Evolutionary conservation across 2,797 vertebrate species (phyloP), one percentile per base, ranked within the genome.

Genomic region (Acipenser ruthenus): DNA sequence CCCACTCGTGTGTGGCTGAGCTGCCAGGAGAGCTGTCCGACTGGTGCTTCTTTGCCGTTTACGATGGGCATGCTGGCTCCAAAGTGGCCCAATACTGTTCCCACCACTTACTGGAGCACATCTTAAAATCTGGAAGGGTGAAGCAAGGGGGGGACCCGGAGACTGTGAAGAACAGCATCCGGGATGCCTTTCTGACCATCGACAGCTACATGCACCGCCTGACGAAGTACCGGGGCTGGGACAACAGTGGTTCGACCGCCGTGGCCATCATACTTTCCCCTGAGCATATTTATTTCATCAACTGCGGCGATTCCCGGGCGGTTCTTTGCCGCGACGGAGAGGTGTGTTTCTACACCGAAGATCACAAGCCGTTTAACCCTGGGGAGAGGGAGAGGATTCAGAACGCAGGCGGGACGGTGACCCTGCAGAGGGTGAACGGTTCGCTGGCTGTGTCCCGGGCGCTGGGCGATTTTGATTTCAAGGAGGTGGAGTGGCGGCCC

Each of bases 391-490:
- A 92, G 69, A 86, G 90, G 62, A 93, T 93, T 75, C 88, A 91
- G 72, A 88, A 92, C 0, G 90, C 90, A 0, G 90, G 90, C 0
- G 92, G 92, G 75, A 89, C 86, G 0, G 88, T 93, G 73, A 86
- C 80, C 51, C 79, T 88, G 73, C 85, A 91, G 71, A 80, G 89
- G 1, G 75, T 93, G 67, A 89, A 93, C 1, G 90, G 92, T 60
- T 93, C 92, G 0, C 77, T 93, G 78, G 91, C 91, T 0, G 90
- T 92, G 50, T 94, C 91, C 10, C 82, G 89, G 10, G 88, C 89
- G 0, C 82, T 94, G 63, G 91, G 92, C 0, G 90, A 93, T 82
- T 94, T 92, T 69, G 83, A 86, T 77, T 93, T 90, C 81, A 93
- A 93, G 79, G 86, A 88, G 4, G 91, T 89, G 67, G 86, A 86